These are phyloP conservation scores for Thamnaconus septentrionalis DNA, from an alignment of 2,113 vertebrate species.

Conservation along the genomic window DNA sequence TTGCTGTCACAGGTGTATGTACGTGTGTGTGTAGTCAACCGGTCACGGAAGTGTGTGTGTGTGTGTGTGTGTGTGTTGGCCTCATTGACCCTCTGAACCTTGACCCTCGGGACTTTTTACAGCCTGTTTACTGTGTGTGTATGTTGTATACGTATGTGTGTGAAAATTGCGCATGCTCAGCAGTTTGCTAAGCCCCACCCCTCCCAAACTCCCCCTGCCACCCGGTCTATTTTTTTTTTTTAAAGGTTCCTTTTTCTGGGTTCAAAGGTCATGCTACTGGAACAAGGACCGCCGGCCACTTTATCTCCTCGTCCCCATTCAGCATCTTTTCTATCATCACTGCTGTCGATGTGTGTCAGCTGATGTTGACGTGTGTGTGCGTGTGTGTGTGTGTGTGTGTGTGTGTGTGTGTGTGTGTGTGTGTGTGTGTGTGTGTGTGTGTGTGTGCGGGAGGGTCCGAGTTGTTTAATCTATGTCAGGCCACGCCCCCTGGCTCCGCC, in stretches of 20 bases:
- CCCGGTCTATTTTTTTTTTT: slow-evolving; percentile 24
- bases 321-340: slow-evolving; percentile 19
- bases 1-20: background rate
- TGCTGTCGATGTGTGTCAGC: too few relatives aligned
- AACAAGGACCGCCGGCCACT: slow-evolving; percentile 18
- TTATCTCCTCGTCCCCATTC: slow-evolving; percentile 13
- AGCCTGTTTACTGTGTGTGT: slow-evolving; percentile 13
- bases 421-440: slow-evolving; percentile 25
- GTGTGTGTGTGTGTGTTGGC: background rate
- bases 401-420: slow-evolving; percentile 11
- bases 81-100: slow-evolving; percentile 14
- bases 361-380: slow-evolving; percentile 4
- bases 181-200: background rate
- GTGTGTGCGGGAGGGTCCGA: slow-evolving; percentile 62
- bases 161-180: slow-evolving; percentile 54
- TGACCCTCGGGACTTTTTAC: slow-evolving; percentile 33
- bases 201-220: background rate
- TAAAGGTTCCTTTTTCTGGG: slow-evolving; percentile 27
- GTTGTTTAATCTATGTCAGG: slow-evolving; percentile 74
- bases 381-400: slow-evolving; percentile 14
- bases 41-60: too few relatives aligned
- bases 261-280: slow-evolving; percentile 46
- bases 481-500: slow-evolving; percentile 75
- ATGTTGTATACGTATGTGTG: slow-evolving; percentile 7
- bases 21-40: too few relatives aligned